Conservation (phyloP, 2,113 vertebrate genomes). For the Tenrec ecaudatus region DNA sequence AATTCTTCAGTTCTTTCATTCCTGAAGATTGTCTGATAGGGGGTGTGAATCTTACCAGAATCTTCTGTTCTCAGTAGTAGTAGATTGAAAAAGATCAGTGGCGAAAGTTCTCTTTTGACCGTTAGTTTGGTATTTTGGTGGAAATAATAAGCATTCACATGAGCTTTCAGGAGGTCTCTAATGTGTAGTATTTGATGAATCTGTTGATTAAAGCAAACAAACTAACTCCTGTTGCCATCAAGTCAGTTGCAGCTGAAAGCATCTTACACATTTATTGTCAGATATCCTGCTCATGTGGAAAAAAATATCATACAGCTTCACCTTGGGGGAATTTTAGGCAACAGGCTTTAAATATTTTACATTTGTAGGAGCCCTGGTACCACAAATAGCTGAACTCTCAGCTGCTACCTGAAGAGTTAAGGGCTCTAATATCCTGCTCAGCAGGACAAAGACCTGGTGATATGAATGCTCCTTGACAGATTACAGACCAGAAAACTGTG, state of each 20-base stretch:
- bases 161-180: neutral
- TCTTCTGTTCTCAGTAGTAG: neutral
- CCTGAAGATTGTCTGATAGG: neutral
- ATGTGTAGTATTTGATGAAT: neutral
- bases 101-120: slow-evolving; percentile 32
- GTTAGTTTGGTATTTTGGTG: slow-evolving; percentile 40
- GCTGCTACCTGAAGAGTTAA: neutral
- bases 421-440: neutral
- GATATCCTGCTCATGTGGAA: neutral
- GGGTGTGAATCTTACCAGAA: neutral
- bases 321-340: neutral
- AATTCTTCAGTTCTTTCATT: neutral
- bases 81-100: neutral
- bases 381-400: neutral
- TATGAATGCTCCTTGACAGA: neutral
- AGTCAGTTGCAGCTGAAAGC: neutral
- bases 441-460: neutral
- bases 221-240: neutral
- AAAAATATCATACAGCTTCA: neutral
- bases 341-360: neutral
- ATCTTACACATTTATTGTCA: neutral
- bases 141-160: neutral
- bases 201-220: too few species aligned
- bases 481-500: neutral
- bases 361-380: neutral